Evolutionary conservation across 1,140 invertebrate genomes (phyloP).

Genomic region (Orius laevigatus): DNA sequence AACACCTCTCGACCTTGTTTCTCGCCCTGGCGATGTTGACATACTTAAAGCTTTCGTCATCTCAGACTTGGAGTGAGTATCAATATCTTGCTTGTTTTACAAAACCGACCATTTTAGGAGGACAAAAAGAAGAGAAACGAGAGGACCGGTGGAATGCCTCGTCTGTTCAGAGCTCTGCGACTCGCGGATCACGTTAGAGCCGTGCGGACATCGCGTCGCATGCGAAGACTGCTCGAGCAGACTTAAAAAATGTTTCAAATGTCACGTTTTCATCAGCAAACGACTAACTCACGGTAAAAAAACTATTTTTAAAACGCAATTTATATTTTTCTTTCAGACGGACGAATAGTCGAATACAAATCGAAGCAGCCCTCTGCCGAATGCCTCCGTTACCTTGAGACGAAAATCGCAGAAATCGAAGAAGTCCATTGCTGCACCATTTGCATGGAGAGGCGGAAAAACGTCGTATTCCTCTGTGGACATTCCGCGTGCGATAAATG

Average conservation of each 20-base stretch:
- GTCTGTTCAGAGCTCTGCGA: slow-evolving; percentile 51
- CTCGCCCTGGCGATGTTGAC: slow-evolving; percentile 5
- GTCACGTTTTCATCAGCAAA: slow-evolving; percentile 40
- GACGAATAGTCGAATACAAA: slow-evolving; percentile 31
- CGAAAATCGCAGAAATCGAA: slow-evolving; percentile 74
- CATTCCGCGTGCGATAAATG: slow-evolving; percentile 74
- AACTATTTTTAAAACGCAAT: slow-evolving; percentile 19
- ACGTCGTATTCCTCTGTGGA: slow-evolving; percentile 77
- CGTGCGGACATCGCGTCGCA: slow-evolving; percentile 55
- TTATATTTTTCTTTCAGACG: slow-evolving; percentile 26
- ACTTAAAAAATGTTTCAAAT: slow-evolving; percentile 67
- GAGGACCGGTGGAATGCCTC: slow-evolving; percentile 40
- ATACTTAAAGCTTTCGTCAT: slow-evolving; percentile 2
- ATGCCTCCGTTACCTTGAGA: slow-evolving; percentile 59
- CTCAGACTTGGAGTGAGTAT: slow-evolving; percentile 1
- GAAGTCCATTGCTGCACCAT: slow-evolving; percentile 64
- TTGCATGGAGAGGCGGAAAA: slow-evolving; percentile 59
- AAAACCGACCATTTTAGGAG: background rate
- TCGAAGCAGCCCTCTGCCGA: slow-evolving; percentile 41
- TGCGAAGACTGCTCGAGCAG: slow-evolving; percentile 60
- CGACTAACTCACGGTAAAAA: slow-evolving; percentile 28
- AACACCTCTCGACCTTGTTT: slow-evolving; percentile 40
- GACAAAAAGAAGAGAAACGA: slow-evolving; percentile 6
- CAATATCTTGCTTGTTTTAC: background rate
- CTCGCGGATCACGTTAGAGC: slow-evolving; percentile 47